Conservation (phyloP, 2,797 vertebrate genomes). For the Loris lydekkerianus region DNA sequence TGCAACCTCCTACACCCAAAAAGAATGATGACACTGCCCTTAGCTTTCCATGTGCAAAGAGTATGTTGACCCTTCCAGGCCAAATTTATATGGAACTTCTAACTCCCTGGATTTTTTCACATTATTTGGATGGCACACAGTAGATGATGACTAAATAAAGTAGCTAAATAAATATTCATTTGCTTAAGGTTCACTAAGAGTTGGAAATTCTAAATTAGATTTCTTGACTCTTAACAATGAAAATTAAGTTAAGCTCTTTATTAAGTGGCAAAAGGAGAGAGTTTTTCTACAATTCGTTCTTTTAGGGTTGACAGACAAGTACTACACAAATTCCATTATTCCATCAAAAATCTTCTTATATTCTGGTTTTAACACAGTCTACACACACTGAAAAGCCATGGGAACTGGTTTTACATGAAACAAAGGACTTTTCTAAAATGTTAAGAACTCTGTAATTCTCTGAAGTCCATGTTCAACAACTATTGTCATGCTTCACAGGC, state of each 20-base stretch:
- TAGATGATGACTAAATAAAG: background rate
- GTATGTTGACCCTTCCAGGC: background rate
- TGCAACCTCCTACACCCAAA: background rate
- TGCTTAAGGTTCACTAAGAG: constrained; percentile 10
- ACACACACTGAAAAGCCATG: background rate
- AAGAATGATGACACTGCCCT: background rate
- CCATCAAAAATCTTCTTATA: background rate
- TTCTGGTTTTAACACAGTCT: background rate
- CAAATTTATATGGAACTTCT: background rate
- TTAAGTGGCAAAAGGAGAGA: background rate
- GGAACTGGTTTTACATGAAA: background rate
- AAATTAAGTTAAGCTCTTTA: background rate
- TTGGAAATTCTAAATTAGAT: background rate
- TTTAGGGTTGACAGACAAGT: background rate
- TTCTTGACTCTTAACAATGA: constrained; percentile 29
- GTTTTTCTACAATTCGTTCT: background rate
- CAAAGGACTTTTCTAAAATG: background rate
- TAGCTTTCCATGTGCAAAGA: background rate
- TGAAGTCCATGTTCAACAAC: background rate
- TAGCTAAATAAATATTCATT: constrained; percentile 17
- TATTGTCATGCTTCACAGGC: background rate
- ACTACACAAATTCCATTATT: constrained; percentile 32
- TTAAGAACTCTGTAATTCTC: background rate
- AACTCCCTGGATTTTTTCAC: constrained; percentile 11
- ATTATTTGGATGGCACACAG: background rate